Evolutionary conservation across 2,888 invertebrate species (phyloP), one percentile per base, ranked within the genome.

Genomic region (Nycteola revayana): DNA sequence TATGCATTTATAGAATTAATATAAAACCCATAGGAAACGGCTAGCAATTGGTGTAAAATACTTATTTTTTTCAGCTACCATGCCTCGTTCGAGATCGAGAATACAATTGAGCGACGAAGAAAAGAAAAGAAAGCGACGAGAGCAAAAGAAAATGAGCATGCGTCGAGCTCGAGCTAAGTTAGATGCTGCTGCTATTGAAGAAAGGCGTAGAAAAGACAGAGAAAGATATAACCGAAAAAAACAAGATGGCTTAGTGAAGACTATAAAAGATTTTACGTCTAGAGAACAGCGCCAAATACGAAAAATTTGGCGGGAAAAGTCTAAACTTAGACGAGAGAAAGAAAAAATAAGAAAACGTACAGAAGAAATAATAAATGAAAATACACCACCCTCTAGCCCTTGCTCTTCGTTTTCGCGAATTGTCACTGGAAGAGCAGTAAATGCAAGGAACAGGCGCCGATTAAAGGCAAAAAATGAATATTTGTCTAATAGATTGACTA

Each of bases 261-360:
- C 9, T 6, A 46, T 42, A 4, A 24, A 25, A 3, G 28, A 38
- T 6, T 50, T 51, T 14, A 48, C 32, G 3, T 49, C 28, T 20
- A 21, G 27, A 9, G 10, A 9, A 21, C 36, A 39, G n/a, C 20
- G 2, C 1, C 0, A 18, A 3, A 9, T 36, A 0, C 27, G 33
- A 21, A 22, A 28, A 10, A 7, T 10, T 5, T 39, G 28, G 40
- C 4, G 10, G 4, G 30, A 34, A 9, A 30, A 7, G 7, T 3
- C 21, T 6, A 24, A 9, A 18, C 2, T 1, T 1, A 21, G 0
- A 9, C 27, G 18, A 9, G 20, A 30, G 6, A 29, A 7, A 18
- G 21, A 21, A n/a, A 7, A n/a, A 5, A 3, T 18, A 18, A 18
- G 6, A 21, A 21, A 21, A 21, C 2, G 2, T 2, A 5, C 2